phyloP scores from a whole-genome alignment of 2,888 invertebrate genomes.

The Drosophila colorata region DNA sequence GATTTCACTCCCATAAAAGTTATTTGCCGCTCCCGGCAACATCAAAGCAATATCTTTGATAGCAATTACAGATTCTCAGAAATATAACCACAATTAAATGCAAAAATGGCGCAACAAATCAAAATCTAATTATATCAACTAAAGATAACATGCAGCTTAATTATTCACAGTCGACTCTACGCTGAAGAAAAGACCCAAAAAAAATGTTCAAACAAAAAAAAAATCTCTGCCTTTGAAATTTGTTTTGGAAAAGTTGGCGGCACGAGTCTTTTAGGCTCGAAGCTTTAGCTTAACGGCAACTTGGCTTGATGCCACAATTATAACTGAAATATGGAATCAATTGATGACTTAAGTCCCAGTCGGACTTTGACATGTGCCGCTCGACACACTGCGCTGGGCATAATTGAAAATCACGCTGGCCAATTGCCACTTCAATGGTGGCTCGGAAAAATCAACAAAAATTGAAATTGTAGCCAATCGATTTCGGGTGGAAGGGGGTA shows the following conservation, averaged over 20 bases:
- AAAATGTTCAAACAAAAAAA: neutral
- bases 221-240: conserved; percentile 22
- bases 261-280: conserved; percentile 52
- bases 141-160: conserved; percentile 75
- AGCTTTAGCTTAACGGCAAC: conserved; percentile 66
- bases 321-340: conserved; percentile 37
- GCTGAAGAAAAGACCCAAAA: neutral
- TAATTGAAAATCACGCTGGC: conserved; percentile 78
- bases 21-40: conserved; percentile 41
- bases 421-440: conserved; percentile 68
- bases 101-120: conserved; percentile 75
- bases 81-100: conserved; percentile 75
- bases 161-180: conserved; percentile 58
- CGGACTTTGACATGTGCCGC: conserved; percentile 72
- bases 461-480: conserved; percentile 79
- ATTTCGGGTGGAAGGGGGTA: conserved; percentile 36
- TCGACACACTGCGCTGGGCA: conserved; percentile 29
- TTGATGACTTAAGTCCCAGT: conserved; percentile 23
- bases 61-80: conserved; percentile 51
- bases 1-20: conserved; percentile 14
- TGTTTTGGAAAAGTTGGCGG: conserved; percentile 58
- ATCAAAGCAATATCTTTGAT: conserved; percentile 46
- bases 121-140: conserved; percentile 71
- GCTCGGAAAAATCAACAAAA: conserved; percentile 72
- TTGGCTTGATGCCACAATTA: conserved; percentile 67